phyloP scores from a whole-genome alignment of 2,888 invertebrate genomes.

The Macrosoma leucophasiata region DNA sequence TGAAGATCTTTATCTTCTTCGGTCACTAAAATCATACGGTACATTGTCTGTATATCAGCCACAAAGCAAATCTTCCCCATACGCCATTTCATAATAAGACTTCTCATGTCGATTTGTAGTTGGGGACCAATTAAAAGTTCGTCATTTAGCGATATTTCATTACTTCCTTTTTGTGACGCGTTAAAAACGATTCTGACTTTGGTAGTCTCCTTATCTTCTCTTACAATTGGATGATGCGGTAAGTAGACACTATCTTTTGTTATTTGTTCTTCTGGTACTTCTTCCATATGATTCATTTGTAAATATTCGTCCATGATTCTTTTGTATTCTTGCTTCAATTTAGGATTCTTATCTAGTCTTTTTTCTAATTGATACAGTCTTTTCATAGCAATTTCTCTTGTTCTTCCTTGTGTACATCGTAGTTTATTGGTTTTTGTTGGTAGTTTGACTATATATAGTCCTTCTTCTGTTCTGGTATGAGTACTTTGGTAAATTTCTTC shows the following conservation, averaged over 20 bases:
- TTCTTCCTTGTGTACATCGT: no score
- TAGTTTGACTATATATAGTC: constrained; percentile 22
- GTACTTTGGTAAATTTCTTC: constrained; percentile 19
- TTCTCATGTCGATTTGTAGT: constrained; percentile 26
- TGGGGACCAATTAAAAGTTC: constrained; percentile 23
- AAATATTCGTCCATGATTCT: constrained; percentile 28
- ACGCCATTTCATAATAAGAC: constrained; percentile 27
- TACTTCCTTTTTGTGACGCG: constrained; percentile 20
- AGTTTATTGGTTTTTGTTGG: constrained; percentile 16
- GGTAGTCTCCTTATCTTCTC: constrained; percentile 25
- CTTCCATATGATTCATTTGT: constrained; percentile 21
- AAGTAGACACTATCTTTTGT: constrained; percentile 23
- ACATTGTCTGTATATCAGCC: constrained; percentile 31
- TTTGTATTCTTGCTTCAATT: constrained; percentile 17
- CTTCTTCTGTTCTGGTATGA: constrained; percentile 13
- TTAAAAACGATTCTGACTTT: constrained; percentile 27
- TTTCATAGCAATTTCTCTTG: constrained; percentile 19
- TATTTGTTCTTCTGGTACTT: constrained; percentile 20
- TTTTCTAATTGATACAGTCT: constrained; percentile 22
- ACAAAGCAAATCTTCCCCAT: constrained; percentile 25
- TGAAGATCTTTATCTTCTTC: constrained; percentile 28
- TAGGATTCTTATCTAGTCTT: constrained; percentile 11
- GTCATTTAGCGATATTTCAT: constrained; percentile 24
- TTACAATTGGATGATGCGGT: constrained; percentile 31
- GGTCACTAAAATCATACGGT: constrained; percentile 24